Evolutionary conservation across 1,140 invertebrate species (phyloP), one percentile per base, ranked within the genome.

Genomic region (Arion vulgaris): DNA sequence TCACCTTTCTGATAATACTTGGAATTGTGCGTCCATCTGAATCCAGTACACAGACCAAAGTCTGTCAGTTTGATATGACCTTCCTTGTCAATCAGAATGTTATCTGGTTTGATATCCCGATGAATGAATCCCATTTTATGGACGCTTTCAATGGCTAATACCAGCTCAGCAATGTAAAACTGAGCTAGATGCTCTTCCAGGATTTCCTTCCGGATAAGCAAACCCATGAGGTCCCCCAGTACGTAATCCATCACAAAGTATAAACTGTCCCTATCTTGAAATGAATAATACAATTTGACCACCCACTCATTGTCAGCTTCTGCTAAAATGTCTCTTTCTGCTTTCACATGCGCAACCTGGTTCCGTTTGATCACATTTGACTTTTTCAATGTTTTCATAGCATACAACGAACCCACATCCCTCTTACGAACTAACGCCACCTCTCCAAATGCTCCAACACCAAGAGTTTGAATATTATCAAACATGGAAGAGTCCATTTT

Each of bases 191-290:
- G 94, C 93, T 99, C 98, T 36, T 97, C 87, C 83, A 94, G 93
- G 78, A 94, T 93, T 82, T 90, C 93, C 77, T 92, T 85, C 91
- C 99, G 99, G 87, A 99, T 99, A 17, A 99, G 93, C 77, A 99
- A 93, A 66, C 97, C 97, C 98, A 99, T 99, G 69, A 99, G 93
- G 94, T 99, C 98, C 23, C 98, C 98, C 39, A 98, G 98, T 91
- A 99, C 98, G 91, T 99, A 99, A 93, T 99, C 98, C 98, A 99
- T 99, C 68, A 99, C 97, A 93, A 99, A 99, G 93, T 99, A 99
- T 71, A 99, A 93, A 94, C 98, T 97, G 91, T 98, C 97, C 91
- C 96, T 96, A 92, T 94, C 94, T 89, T 96, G 95, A 94, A 99
- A 99, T 82, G 98, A 99, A 94, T 99, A 99, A 92, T 99, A 99